Conservation (phyloP, 2,888 invertebrate genomes). For the Xanthia togata region DNA sequence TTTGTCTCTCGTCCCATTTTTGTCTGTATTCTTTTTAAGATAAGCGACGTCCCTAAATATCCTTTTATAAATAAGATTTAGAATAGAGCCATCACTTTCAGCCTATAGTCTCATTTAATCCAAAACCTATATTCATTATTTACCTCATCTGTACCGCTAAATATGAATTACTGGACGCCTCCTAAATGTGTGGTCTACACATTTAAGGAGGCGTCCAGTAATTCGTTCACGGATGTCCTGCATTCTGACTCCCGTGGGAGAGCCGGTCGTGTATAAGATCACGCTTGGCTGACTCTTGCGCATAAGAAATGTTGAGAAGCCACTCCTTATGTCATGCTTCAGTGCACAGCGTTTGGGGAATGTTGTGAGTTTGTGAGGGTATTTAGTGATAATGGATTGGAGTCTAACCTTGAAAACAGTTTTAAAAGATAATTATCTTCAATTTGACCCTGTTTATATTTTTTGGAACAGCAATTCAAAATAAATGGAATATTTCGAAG, state of each 20-base stretch:
- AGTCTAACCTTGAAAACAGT: slow-evolving; percentile 8
- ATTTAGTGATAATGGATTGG: neutral
- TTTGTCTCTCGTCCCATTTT: too few relatives aligned
- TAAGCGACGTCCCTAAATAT: neutral
- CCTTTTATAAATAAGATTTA: neutral
- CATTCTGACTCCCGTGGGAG: slow-evolving; percentile 74
- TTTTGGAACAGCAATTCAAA: neutral
- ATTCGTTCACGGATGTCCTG: slow-evolving; percentile 64
- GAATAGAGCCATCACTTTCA: neutral
- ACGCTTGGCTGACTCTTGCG: slow-evolving; percentile 65
- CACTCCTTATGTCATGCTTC: slow-evolving; percentile 52
- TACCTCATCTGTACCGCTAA: slow-evolving; percentile 10
- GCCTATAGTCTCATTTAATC: too few relatives aligned
- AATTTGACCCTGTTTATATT: neutral
- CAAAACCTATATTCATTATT: slow-evolving; percentile 1
- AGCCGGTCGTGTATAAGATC: slow-evolving; percentile 72
- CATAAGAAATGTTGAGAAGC: slow-evolving; percentile 61
- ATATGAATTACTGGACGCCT: too few relatives aligned
- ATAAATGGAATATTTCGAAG: neutral
- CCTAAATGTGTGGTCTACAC: too few relatives aligned
- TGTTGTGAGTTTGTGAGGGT: slow-evolving; percentile 5
- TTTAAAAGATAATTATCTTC: neutral
- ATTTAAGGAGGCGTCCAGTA: slow-evolving; percentile 15
- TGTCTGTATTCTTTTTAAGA: neutral
- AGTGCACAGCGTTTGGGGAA: slow-evolving; percentile 49